Base-by-base conservation (phyloP, 2,888 invertebrate genomes). In the Cremastinae sp. region DNA sequence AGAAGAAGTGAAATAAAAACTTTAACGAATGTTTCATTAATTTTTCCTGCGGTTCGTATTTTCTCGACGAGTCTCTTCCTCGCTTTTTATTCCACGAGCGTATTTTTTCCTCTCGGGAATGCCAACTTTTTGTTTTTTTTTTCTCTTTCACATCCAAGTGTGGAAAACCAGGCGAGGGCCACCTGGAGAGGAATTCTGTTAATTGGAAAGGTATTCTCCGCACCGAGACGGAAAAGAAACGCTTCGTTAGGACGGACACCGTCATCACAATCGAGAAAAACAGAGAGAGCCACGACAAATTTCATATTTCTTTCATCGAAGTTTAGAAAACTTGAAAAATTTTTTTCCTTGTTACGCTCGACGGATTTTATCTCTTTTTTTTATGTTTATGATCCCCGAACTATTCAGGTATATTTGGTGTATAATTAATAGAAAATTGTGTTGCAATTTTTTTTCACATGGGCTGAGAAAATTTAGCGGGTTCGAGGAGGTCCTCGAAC, bases 171-270 rank as follows among this genome's bases (percentile, higher is more conserved):
- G 36, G 36, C 20, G 2, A 47, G 9, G 16, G 34, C 7, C 22
- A 20, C 22, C 51, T 61, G 58, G 5, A 16, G 7, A 56, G 28
- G 45, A 45, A 45, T 64, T 10, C 56, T 62, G 62, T 62, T 69
- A 74, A 74, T 69, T 69, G 74, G 51, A 53, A 58, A 64, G 64
- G 69, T 74, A 41, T 69, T 69, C 14, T 8, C 10, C 28, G 28
- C 28, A 28, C 28, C 2, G 28, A 28, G 28, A 28, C 28, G 28
- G 5, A 5, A 28, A 38, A 22, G 28, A 16, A 9, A 51, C 20
- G 12, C 2, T 28, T 28, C 28, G 28, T 28, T 28, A 28, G 5
- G 28, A 8, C 47, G 45, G 7, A 41, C 10, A 1, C 9, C 14
- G 38, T 5, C 10, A 12, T n/a, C 22, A 36, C 22, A n/a, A n/a